Evolutionary conservation across 1,140 invertebrate species (phyloP), one percentile per base, ranked within the genome.

Genomic region (Heliconius nattereri): DNA sequence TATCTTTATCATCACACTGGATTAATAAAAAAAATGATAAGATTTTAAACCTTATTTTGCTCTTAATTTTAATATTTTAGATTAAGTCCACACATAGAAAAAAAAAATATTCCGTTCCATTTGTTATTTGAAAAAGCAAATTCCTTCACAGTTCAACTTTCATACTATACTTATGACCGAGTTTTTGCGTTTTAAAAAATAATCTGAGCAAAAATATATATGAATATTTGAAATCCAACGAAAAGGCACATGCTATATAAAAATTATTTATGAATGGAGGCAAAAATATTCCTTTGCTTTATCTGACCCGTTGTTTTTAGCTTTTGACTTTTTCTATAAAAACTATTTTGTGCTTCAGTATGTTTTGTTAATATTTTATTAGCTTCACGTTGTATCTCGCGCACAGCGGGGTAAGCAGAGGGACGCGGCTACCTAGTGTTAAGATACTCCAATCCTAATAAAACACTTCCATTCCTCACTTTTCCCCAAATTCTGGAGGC

Each of bases 241-340:
- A 37, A 37, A 73, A 73, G 26, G 40, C 40, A 40, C n/a, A 45
- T 20, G 40, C 19, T 37, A 20, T 37, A 37, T 45, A 20, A 35
- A 37, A 73, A 35, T 73, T 11, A 73, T 73, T 73, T 45, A 73
- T 73, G 49, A 73, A 73, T 26, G 35, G n/a, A 16, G 11, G 23
- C 11, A 45, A 73, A 73, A 73, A 49, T 26, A 45, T 45, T 73
- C 23, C 23, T 66, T 66, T 66, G 60, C 60, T 66, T 66, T 13
- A 29, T 57, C 60, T 66, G 60, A 66, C 26, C 23, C 60, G 60
- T 66, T 66, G 60, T 29, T 66, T 60, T 66, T 29, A 66, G 60
- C 60, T 66, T 66, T 66, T 26, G 26, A 26, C 9, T 66, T 29
- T 45, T 66, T 66, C 9, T 66, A 7, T 26, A 66, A 66, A 57